phyloP scores from a whole-genome alignment of 2,888 invertebrate species.

The Cryptophagus acutangulus region DNA sequence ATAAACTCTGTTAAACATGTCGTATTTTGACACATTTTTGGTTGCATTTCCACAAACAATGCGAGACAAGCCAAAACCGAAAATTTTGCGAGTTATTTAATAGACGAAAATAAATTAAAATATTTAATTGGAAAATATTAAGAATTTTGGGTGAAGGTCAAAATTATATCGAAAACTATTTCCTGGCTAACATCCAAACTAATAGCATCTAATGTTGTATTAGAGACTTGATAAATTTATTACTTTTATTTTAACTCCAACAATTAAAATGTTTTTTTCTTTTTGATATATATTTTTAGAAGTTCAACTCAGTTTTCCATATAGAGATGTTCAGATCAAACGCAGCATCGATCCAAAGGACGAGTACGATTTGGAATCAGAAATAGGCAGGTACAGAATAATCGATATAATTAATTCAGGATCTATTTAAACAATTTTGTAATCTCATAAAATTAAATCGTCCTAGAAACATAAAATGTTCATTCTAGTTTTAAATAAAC shows the following conservation, averaged over 20 bases:
- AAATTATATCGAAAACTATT: slow-evolving; percentile 4
- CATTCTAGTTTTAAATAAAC: too few species aligned
- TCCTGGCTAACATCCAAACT: not conserved
- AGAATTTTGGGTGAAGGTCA: not conserved
- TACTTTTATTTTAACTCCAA: not conserved
- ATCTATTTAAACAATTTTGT: too few species aligned
- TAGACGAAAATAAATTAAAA: not conserved
- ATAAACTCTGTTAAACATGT: too few species aligned
- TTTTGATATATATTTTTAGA: slow-evolving; percentile 56
- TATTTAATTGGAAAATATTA: not conserved
- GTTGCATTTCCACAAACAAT: too few species aligned
- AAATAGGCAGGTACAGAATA: slow-evolving; percentile 95
- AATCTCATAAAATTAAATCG: too few species aligned
- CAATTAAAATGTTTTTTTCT: not conserved
- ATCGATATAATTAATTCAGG: too few species aligned
- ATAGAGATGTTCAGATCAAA: slow-evolving; percentile 79
- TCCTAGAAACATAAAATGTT: too few species aligned
- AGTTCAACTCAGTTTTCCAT: slow-evolving; percentile 82
- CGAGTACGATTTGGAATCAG: slow-evolving; percentile 78
- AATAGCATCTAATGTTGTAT: not conserved
- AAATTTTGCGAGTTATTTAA: too few species aligned
- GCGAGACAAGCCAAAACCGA: too few species aligned
- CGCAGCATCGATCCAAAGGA: slow-evolving; percentile 81
- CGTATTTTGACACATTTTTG: too few species aligned
- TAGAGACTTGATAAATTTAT: too few species aligned